Base-by-base conservation (phyloP, 2,113 vertebrate genomes). In the Grallaria varia region DNA sequence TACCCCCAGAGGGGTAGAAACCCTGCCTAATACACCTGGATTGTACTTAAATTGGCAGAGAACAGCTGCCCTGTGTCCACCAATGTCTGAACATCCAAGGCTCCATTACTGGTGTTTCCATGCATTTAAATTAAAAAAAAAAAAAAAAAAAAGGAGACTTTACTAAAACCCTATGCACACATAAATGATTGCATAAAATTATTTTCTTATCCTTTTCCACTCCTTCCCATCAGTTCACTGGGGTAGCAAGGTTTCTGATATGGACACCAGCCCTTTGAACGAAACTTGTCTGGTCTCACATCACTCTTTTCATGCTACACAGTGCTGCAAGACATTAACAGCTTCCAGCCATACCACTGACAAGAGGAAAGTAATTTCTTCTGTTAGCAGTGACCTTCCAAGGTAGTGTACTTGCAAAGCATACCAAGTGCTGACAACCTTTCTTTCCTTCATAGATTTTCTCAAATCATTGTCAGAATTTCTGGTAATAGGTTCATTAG, bases 351-450 rank as follows among this genome's bases (percentile, higher is more conserved):
- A 90, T 14, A 50, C 6, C 39, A 86, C 0, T 76, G 53, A 69
- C 56, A 79, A 42, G 53, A 88, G 28, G 37, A 83, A 94, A 93
- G 79, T n/a, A 87, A 91, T 75, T 85, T 22, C 79, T 76, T 67
- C 44, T 91, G 44, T 39, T 83, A 93, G 71, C 81, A 83, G 66
- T 68, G 75, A 92, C 88, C 85, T 93, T 82, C 90, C 74, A 89
- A 90, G 24, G 12, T 28, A 69, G 44, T 11, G 10, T 10, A 7
- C 59, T 73, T 64, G 15, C 49, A 67, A 77, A 82, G 55, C 60
- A 50, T 60, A 40, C 13, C 40, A 64, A 78, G 30, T 66, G 58
- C 58, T 85, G 78, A 56, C 17, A 79, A 37, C 6, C 66, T 84
- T 62, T 37, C 47, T 81, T 81, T 59, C 47, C 37, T 39, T 59